Percentiles rank a stretch among this genome's conserved stretches.
Evolutionary conservation across 2,113 vertebrate genomes (phyloP).

Genomic region (Cochlearius cochlearius): DNA sequence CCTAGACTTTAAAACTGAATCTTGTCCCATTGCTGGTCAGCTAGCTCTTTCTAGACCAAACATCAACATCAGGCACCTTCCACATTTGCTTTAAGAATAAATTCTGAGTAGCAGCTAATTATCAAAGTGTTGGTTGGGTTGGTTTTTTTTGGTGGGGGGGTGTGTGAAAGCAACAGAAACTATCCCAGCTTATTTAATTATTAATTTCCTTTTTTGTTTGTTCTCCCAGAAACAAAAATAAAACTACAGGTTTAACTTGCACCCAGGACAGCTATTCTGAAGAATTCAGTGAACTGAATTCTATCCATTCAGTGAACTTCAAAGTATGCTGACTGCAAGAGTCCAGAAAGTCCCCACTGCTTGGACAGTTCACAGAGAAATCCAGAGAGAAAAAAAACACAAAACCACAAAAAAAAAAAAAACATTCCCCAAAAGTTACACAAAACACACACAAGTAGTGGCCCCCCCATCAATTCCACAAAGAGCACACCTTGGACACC

Average conservation of each 20-base stretch:
- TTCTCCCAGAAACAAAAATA: neutral
- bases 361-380: neutral
- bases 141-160: neutral
- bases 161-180: neutral
- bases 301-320: neutral
- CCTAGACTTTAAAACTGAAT: neutral
- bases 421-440: neutral
- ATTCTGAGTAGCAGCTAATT: neutral
- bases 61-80: neutral
- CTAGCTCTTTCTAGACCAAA: neutral
- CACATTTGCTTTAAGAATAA: neutral
- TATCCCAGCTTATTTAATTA: neutral
- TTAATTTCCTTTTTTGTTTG: neutral
- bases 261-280: neutral
- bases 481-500: neutral
- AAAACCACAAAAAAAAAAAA: neutral
- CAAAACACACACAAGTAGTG: neutral
- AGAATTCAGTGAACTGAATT: neutral
- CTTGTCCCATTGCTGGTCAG: neutral
- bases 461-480: rapidly evolving
- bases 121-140: neutral
- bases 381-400: neutral
- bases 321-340: neutral
- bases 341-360: neutral
- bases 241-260: neutral